Base-by-base conservation (phyloP, 2,888 invertebrate species). In the Brenthis ino region DNA sequence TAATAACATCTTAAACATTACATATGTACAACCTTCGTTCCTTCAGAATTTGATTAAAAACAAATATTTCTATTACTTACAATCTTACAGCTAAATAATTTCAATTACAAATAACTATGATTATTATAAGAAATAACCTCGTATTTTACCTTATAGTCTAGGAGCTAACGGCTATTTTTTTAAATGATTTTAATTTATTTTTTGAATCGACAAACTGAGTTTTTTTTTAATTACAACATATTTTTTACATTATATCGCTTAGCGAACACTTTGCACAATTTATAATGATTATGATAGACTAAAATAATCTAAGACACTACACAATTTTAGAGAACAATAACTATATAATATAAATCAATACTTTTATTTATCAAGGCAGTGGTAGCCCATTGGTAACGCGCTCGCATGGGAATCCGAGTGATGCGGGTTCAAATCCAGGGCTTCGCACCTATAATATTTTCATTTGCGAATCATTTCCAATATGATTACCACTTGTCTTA, bases 1-100 rank as follows among this genome's bases (percentile, higher is more conserved):
- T 87, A 82, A 79, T 83, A 86, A 86, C 82, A 77, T 64, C 82
- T 83, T 85, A 84, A 65, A 55, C 74, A 77, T 50, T 79, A 81
- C 72, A 75, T 89, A 88, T 89, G 80, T 89, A 89, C 83, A 85
- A 85, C 83, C 83, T 58, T 77, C 80, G 81, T 43, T 43, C 8
- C 8, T 81, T 57, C 66, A 66, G 66, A 71, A 76, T 70, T 71
- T 74, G 78, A 70, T 70, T 57, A 60, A 70, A 70, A 74, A 70
- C 64, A 69, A 70, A 67, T 51, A 48, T 65, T 60, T 69, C 60
- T 61, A 28, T 20, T 71, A 70, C 64, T 69, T 72, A 61, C 60
- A 66, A 58, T 51, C 64, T 73, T 69, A 69, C 0, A 54, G 50
- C 47, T 72, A 67, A 33, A 57, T 63, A 66, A 64, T 66, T 68